Evolutionary conservation across 2,888 invertebrate species (phyloP).

Genomic region (Linnaemya vulpina): DNA sequence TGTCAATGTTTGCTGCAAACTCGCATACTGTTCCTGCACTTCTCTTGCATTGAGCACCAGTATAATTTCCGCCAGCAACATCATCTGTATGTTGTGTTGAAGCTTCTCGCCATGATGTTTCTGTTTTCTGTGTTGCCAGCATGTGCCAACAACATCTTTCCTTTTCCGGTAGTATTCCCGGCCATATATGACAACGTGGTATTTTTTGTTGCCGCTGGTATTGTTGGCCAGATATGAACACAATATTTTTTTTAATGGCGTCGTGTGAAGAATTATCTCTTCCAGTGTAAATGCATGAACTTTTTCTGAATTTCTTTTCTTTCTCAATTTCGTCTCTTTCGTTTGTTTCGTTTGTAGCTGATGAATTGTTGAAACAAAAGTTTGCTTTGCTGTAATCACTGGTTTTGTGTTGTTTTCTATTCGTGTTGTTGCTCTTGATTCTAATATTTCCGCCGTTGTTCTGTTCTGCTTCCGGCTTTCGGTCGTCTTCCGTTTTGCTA

Average conservation of each 20-base stretch:
- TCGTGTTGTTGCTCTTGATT: slow-evolving; percentile 44
- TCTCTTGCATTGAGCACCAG: slow-evolving; percentile 39
- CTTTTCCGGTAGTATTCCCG: slow-evolving; percentile 30
- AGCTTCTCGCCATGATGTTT: slow-evolving; percentile 17
- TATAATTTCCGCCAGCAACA: slow-evolving; percentile 39
- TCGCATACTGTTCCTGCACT: slow-evolving; percentile 31
- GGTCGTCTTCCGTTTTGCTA: slow-evolving; percentile 61
- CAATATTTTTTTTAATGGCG: slow-evolving; percentile 64
- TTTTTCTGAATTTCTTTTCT: slow-evolving; percentile 34
- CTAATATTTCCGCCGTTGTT: slow-evolving; percentile 57
- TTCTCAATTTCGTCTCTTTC: slow-evolving; percentile 6
- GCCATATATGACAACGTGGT: slow-evolving; percentile 43
- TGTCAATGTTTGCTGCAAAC: slow-evolving; percentile 39
- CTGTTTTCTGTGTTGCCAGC: slow-evolving; percentile 26
- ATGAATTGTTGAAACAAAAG: neutral
- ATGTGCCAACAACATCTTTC: slow-evolving; percentile 24
- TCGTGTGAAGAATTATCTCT: slow-evolving; percentile 19
- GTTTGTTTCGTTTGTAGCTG: slow-evolving; percentile 14
- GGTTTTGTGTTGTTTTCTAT: slow-evolving; percentile 45
- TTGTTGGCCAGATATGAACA: slow-evolving; percentile 64
- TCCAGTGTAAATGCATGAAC: slow-evolving; percentile 1
- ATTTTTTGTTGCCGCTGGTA: slow-evolving; percentile 47
- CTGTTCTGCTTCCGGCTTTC: slow-evolving; percentile 19
- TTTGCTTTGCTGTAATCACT: slow-evolving; percentile 9
- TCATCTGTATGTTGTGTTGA: slow-evolving; percentile 59